These are phyloP conservation scores for Bombus consobrinus DNA, from an alignment of 1,140 invertebrate species.

Conservation along the genomic window DNA sequence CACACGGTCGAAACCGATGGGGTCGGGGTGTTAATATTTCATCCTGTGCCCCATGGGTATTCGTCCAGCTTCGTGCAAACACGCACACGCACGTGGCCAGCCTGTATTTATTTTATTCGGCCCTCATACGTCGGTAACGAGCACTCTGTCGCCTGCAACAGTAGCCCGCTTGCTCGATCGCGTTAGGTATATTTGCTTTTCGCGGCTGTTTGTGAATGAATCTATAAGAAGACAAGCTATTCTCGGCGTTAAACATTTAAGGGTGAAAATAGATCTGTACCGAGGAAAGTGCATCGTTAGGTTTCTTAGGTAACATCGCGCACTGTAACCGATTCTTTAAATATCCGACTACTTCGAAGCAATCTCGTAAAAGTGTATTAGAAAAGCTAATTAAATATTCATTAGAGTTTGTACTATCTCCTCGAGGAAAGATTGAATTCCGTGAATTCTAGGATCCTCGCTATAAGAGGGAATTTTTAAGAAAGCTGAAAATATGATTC, in stretches of 20 bases:
- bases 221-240: conserved; percentile 8
- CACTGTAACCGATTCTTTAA: not conserved
- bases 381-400: not conserved
- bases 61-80: conserved; percentile 55
- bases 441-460: too few relatives aligned
- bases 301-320: not conserved
- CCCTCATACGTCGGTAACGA: conserved; percentile 30
- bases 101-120: conserved; percentile 63
- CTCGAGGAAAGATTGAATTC: too few relatives aligned
- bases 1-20: conserved; percentile 57
- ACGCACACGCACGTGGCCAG: conserved; percentile 49
- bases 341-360: too few relatives aligned
- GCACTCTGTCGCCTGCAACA: conserved; percentile 25
- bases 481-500: too few relatives aligned
- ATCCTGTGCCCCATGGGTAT: conserved; percentile 67
- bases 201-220: conserved; percentile 22
- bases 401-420: too few relatives aligned
- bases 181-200: conserved; percentile 20
- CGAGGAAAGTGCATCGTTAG: not conserved
- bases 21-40: conserved; percentile 76
- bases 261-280: not conserved
- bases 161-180: not conserved
- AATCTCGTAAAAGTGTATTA: fast-evolving
- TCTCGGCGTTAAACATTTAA: not conserved
- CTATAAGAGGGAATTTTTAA: too few relatives aligned